These are phyloP conservation scores for Acrobasis repandana DNA, from an alignment of 2,888 invertebrate genomes.

Conservation along the genomic window DNA sequence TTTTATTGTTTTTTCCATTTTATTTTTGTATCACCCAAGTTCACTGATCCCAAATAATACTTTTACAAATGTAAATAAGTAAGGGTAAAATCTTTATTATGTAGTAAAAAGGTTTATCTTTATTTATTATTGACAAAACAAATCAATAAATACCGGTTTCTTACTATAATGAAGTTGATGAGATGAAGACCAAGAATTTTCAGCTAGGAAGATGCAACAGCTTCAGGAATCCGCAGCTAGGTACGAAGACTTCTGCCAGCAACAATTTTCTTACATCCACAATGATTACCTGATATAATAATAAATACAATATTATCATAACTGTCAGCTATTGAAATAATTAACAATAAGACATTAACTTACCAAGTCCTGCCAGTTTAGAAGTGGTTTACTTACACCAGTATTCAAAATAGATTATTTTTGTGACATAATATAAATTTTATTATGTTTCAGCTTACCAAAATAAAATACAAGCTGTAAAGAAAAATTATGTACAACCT, in stretches of 20 bases:
- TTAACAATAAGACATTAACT: slow-evolving; percentile 60
- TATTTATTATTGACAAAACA: slow-evolving; percentile 73
- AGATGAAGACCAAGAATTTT: slow-evolving; percentile 34
- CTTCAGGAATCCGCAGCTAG: slow-evolving; percentile 21
- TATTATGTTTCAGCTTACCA: slow-evolving; percentile 69
- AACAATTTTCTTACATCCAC: slow-evolving; percentile 21
- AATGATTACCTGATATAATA: slow-evolving; percentile 63
- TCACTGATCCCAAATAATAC: slow-evolving; percentile 33
- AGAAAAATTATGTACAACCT: slow-evolving; percentile 76
- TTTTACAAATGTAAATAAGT: slow-evolving; percentile 47
- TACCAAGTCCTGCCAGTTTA: slow-evolving; percentile 52
- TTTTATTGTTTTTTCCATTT: slow-evolving; percentile 38
- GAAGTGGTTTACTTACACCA: slow-evolving; percentile 41
- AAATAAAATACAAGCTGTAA: slow-evolving; percentile 73
- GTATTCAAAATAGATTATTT: slow-evolving; percentile 51
- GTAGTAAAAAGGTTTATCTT: slow-evolving; percentile 41
- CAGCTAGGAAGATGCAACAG: slow-evolving; percentile 29
- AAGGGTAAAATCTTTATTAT: slow-evolving; percentile 51
- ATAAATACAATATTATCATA: slow-evolving; percentile 42
- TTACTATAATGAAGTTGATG: slow-evolving; percentile 70
- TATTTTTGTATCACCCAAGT: slow-evolving; percentile 41
- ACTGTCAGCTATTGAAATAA: slow-evolving; percentile 43
- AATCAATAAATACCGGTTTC: slow-evolving; percentile 76
- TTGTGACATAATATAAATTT: slow-evolving; percentile 65
- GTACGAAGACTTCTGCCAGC: not conserved